Conservation (phyloP, 2,113 vertebrate species). For the Bucco capensis region DNA sequence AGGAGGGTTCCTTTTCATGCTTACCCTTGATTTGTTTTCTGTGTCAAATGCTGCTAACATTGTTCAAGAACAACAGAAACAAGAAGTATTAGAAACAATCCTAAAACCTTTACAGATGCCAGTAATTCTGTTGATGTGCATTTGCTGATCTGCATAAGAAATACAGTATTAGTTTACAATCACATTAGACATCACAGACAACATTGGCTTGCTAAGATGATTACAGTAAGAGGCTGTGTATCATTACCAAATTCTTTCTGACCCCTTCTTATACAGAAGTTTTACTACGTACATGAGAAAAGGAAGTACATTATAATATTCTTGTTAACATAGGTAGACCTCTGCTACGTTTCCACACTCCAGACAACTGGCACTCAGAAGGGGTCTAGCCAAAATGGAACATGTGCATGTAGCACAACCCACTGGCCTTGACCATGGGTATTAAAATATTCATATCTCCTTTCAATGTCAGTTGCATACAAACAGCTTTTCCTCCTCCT, state of each 20-base stretch:
- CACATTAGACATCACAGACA: not conserved
- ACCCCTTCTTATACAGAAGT: not conserved
- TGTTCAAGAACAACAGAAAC: not conserved
- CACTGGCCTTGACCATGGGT: not conserved
- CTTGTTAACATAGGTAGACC: not conserved
- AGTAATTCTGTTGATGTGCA: not conserved
- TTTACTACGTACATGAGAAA: not conserved
- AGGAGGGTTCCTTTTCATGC: not conserved
- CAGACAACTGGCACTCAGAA: not conserved
- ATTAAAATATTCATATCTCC: conserved; percentile 39
- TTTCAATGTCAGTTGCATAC: conserved; percentile 4
- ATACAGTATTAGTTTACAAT: not conserved
- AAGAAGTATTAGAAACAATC: not conserved
- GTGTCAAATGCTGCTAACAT: not conserved
- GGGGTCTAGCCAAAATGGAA: conserved; percentile 14
- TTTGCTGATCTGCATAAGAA: not conserved
- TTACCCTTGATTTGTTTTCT: not conserved
- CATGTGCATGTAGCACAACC: not conserved
- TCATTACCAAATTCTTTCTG: not conserved
- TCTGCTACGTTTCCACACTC: not conserved
- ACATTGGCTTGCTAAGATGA: not conserved
- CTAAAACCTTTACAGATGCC: not conserved
- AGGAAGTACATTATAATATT: not conserved
- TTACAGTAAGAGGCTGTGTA: not conserved
- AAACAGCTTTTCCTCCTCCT: conserved; percentile 36